Conservation (phyloP, 2,797 vertebrate genomes). For the Gymnothorax reevesii region DNA sequence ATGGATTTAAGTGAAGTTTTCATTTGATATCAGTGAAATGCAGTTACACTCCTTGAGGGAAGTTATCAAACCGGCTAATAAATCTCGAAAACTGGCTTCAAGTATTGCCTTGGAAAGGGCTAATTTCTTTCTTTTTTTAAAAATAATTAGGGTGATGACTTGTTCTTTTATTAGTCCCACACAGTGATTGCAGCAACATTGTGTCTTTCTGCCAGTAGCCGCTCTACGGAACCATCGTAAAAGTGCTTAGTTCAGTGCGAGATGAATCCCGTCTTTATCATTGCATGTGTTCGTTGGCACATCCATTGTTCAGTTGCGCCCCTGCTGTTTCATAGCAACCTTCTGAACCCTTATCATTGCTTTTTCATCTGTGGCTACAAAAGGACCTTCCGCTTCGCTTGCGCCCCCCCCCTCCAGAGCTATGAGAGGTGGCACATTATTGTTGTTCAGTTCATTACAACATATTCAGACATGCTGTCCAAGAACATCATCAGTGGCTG, state of each 20-base stretch:
- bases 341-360: not conserved
- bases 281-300: conserved; percentile 6
- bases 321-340: not conserved
- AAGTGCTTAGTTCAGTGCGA: not conserved
- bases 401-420: not conserved
- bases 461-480: not conserved
- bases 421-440: not conserved
- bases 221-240: not conserved
- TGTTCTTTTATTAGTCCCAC: not conserved
- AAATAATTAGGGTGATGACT: not conserved
- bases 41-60: not conserved
- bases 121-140: not conserved
- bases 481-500: not conserved
- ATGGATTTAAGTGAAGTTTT: not conserved
- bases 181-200: not conserved
- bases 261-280: not conserved
- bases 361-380: not conserved
- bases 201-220: not conserved
- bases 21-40: not conserved
- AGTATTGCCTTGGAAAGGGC: not conserved
- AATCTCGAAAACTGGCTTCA: not conserved
- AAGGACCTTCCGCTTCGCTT: not conserved
- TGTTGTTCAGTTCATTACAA: not conserved
- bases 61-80: not conserved
- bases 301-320: not conserved